Conservation (phyloP, 2,797 vertebrate species). For the Thamnophis elegans region DNA sequence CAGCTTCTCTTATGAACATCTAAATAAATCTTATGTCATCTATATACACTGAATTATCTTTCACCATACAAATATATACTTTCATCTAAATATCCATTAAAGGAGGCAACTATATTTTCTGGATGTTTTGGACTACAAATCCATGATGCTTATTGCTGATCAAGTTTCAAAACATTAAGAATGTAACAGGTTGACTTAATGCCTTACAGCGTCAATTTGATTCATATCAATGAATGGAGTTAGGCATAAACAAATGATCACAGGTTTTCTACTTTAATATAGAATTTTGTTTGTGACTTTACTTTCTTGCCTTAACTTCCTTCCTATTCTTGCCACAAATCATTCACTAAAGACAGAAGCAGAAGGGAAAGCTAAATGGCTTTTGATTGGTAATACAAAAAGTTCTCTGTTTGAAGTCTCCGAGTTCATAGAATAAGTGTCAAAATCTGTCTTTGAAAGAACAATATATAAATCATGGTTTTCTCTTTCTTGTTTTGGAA, state of each 20-base stretch:
- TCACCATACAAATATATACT: background rate
- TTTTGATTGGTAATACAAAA: background rate
- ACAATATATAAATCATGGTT: background rate
- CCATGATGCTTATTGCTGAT: background rate
- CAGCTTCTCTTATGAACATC: background rate
- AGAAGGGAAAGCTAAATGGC: background rate
- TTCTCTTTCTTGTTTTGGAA: background rate
- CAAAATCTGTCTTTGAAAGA: background rate
- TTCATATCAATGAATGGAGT: background rate
- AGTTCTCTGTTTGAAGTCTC: background rate
- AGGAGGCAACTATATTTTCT: background rate
- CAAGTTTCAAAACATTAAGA: background rate
- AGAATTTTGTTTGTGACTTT: background rate
- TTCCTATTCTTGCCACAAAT: background rate
- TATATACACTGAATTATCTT: background rate
- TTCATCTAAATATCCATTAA: background rate
- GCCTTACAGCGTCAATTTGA: background rate
- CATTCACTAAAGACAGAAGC: background rate
- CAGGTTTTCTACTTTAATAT: background rate
- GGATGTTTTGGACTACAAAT: background rate
- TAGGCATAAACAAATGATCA: background rate
- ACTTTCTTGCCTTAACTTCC: background rate
- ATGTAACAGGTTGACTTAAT: background rate
- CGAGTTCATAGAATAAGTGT: background rate
- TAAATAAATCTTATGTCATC: background rate